Conservation (phyloP, 2,113 vertebrate species). For the Cyprinodon variegatus region DNA sequence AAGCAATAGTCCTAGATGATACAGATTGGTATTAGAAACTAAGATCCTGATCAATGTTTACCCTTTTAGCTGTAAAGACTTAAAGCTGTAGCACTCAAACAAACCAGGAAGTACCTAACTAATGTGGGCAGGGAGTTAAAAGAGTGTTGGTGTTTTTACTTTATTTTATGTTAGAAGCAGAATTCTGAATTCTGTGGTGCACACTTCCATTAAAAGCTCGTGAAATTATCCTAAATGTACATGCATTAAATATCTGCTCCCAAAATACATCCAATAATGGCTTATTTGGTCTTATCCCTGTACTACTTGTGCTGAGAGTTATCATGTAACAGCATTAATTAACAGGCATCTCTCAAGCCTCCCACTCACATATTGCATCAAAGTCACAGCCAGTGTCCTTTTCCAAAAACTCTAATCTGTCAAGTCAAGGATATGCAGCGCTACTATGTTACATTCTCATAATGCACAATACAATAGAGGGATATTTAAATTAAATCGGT, state of each 20-base stretch:
- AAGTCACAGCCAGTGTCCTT: slow-evolving; percentile 70
- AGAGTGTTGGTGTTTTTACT: neutral
- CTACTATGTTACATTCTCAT: slow-evolving; percentile 43
- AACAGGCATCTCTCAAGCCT: slow-evolving; percentile 70
- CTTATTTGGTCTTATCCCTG: slow-evolving; percentile 48
- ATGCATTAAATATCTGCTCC: slow-evolving; percentile 13
- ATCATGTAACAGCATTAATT: slow-evolving; percentile 75
- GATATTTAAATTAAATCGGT: neutral
- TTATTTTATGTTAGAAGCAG: no score
- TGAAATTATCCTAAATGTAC: no score
- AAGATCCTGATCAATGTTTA: neutral
- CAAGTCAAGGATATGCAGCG: slow-evolving; percentile 41
- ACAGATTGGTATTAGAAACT: neutral
- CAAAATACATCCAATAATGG: slow-evolving; percentile 43
- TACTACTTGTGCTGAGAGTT: slow-evolving; percentile 51
- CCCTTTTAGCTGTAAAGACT: neutral
- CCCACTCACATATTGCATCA: slow-evolving; percentile 75
- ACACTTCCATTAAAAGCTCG: neutral
- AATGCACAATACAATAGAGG: slow-evolving; percentile 1
- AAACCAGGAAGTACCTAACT: neutral
- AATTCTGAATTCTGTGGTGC: neutral
- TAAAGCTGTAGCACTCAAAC: neutral
- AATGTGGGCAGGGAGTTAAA: neutral
- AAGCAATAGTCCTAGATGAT: neutral
- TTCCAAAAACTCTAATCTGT: slow-evolving; percentile 61